A percentile compares a stretch with the other conserved stretches of the same genome.
Conservation (phyloP, 1,140 invertebrate genomes). For the Brachionus manjavacas region DNA sequence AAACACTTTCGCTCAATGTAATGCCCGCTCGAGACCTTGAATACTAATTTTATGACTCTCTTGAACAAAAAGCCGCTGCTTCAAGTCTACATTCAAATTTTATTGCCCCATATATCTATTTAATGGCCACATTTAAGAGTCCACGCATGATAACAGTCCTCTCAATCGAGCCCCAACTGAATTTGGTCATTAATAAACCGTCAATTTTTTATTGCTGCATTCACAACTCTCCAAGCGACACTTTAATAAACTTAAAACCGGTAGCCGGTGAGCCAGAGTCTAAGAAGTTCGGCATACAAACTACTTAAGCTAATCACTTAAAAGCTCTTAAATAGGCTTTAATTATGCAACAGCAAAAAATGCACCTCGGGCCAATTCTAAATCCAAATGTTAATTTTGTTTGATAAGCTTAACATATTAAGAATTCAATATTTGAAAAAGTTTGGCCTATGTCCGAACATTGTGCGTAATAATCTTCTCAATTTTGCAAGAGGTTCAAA, state of each 20-base stretch:
- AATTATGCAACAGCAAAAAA: neutral
- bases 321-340: neutral
- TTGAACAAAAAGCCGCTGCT: neutral
- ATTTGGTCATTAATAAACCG: neutral
- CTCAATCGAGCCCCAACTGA: neutral
- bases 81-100: neutral
- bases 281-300: neutral
- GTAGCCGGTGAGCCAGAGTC: neutral
- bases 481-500: neutral
- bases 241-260: neutral
- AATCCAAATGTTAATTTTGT: neutral
- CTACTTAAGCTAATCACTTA: neutral
- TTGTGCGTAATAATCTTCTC: constrained; percentile 4
- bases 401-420: constrained; percentile 20
- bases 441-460: neutral
- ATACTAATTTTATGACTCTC: neutral
- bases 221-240: neutral
- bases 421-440: neutral
- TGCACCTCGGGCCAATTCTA: neutral
- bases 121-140: constrained; percentile 2
- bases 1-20: constrained; percentile 21
- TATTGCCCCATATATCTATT: constrained; percentile 3
- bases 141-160: neutral
- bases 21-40: constrained; percentile 5
- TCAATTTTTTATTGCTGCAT: neutral